Conservation (phyloP, 2,888 invertebrate species). For the Unio delphinus region DNA sequence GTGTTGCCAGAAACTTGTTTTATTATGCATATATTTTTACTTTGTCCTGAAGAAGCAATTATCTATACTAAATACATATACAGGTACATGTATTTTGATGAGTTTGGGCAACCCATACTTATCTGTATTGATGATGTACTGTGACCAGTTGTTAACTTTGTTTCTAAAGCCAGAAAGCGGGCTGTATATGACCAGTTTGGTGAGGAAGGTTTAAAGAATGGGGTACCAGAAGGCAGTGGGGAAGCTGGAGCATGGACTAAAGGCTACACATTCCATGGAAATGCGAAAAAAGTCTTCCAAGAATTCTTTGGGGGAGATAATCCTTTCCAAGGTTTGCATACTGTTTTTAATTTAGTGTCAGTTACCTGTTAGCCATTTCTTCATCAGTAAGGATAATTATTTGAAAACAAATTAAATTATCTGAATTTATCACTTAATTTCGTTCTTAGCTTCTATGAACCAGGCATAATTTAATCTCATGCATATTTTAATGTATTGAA, state of each 20-base stretch:
- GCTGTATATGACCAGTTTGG: conserved; percentile 92
- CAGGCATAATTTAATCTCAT: too few relatives aligned
- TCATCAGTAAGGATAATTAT: neutral
- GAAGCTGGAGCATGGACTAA: conserved; percentile 69
- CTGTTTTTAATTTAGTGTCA: neutral
- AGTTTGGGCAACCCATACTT: neutral
- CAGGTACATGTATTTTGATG: too few relatives aligned
- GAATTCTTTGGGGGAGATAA: conserved; percentile 88
- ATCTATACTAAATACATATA: too few relatives aligned
- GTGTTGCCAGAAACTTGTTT: too few relatives aligned
- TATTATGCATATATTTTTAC: too few relatives aligned
- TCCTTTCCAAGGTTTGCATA: conserved; percentile 77
- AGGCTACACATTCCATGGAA: conserved; percentile 82
- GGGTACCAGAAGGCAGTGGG: conserved; percentile 78
- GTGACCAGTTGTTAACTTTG: neutral
- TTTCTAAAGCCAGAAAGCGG: conserved; percentile 64
- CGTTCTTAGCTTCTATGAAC: too few relatives aligned
- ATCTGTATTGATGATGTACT: neutral
- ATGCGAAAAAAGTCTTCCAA: conserved; percentile 73
- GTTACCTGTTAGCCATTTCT: neutral
- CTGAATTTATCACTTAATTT: too few relatives aligned
- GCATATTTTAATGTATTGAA: too few relatives aligned
- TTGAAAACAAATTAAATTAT: too few relatives aligned
- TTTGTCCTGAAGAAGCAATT: too few relatives aligned
- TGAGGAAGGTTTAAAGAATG: conserved; percentile 87